These are phyloP conservation scores for Notodonta dromedarius DNA, from an alignment of 2,888 invertebrate species.

Conservation along the genomic window DNA sequence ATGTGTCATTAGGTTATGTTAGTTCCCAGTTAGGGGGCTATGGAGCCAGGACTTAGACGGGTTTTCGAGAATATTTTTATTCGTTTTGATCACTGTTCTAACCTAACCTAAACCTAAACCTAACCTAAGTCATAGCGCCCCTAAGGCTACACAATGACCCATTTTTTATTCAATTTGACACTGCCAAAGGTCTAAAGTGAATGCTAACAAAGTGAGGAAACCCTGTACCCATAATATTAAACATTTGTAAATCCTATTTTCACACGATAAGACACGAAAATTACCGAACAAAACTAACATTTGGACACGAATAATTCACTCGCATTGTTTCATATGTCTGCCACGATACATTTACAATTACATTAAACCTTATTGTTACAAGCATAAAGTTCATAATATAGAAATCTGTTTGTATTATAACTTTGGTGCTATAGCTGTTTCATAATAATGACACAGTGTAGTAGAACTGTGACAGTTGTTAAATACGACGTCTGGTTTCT, in stretches of 20 bases:
- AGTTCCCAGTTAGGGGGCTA: too few relatives aligned
- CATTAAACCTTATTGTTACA: background rate
- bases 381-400: background rate
- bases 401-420: background rate
- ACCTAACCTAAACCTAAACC: too few relatives aligned
- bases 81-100: too few relatives aligned
- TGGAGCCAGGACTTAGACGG: too few relatives aligned
- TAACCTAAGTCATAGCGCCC: too few relatives aligned
- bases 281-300: slow-evolving; percentile 5
- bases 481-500: slow-evolving; percentile 34
- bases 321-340: background rate
- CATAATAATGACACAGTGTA: slow-evolving; percentile 24
- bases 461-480: slow-evolving; percentile 33
- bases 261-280: background rate
- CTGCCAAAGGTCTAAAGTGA: too few relatives aligned
- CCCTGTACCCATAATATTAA: background rate
- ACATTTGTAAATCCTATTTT: background rate
- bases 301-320: slow-evolving; percentile 1
- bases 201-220: background rate
- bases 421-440: slow-evolving; percentile 5
- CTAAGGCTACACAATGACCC: too few relatives aligned
- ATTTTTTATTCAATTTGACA: too few relatives aligned
- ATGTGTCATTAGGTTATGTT: too few relatives aligned
- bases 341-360: background rate
- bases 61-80: too few relatives aligned